phyloP scores from a whole-genome alignment of 2,888 invertebrate species.

The Brachyptera risi region DNA sequence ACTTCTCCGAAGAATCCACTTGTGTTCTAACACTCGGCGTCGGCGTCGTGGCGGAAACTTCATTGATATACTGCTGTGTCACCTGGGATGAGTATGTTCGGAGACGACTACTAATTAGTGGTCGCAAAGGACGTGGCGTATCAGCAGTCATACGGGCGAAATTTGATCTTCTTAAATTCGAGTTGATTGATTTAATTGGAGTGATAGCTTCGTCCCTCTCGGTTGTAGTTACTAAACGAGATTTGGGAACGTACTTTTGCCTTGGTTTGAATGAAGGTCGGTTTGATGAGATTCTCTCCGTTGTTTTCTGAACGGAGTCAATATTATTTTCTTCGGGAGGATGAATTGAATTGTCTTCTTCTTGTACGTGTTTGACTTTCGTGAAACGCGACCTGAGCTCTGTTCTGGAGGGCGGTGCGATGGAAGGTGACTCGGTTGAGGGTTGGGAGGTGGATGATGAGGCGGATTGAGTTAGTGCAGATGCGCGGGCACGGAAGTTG shows the following conservation, averaged over 20 bases:
- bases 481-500: background rate
- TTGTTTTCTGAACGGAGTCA: background rate
- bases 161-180: too few species aligned
- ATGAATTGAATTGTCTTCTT: background rate
- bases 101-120: background rate
- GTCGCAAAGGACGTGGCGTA: background rate
- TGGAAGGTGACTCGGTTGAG: too few species aligned
- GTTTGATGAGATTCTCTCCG: background rate
- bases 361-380: background rate
- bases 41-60: too few species aligned
- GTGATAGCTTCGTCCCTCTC: background rate
- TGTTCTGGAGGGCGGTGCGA: too few species aligned
- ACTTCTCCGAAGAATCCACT: too few species aligned
- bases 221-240: background rate
- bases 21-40: too few species aligned
- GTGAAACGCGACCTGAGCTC: too few species aligned
- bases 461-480: background rate
- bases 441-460: background rate
- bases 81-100: background rate
- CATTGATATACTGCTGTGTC: background rate
- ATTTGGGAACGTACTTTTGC: conserved; percentile 4
- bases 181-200: background rate
- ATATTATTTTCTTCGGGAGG: background rate
- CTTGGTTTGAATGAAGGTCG: background rate
- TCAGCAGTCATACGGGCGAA: background rate